Base-by-base conservation (phyloP, 2,888 invertebrate genomes). In the Plusia festucae region DNA sequence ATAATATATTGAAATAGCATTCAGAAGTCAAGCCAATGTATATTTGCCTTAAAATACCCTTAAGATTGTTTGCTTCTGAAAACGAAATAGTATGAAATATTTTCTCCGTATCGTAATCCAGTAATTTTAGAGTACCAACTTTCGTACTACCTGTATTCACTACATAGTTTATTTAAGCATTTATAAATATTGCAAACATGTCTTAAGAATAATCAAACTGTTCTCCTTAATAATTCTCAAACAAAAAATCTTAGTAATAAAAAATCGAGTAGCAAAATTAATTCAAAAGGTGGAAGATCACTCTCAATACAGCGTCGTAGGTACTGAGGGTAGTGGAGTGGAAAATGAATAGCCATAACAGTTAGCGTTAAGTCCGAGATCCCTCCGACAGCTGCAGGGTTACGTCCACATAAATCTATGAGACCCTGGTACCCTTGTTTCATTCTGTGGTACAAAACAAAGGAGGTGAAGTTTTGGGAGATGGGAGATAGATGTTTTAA, bases 301-400 rank as follows among this genome's bases (percentile, higher is more conserved):
- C 46, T 18, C 18, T 18, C 18, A 44, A 44, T 16, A 6, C 20
- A 1, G 18, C 46, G 15, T 9, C 20, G 46, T 20, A 20, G 46
- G 46, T 49, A 49, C 46, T 3, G 20, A 16, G 56, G 40, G 72
- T 53, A 79, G 64, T 68, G 65, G 65, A 68, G 80, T 70, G 72
- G 77, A 79, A 82, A 86, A 86, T 85, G 82, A 82, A 83, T 76
- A 72, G 82, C 81, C 69, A 77, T 85, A 83, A 83, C 81, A 82
- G 78, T 84, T 78, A 85, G 78, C 80, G 75, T 79, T 77, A 76
- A 78, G 81, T 78, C 79, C 64, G 80, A 73, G 77, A 73, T 74
- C 78, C 73, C 63, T 72, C 74, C 79, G 71, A 79, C 86, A 84
- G 82, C 85, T 83, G 83, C 72, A 70, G 71, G 82, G 81, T 77